Conservation (phyloP, 2,113 vertebrate species). For the Nannospalax galili region DNA sequence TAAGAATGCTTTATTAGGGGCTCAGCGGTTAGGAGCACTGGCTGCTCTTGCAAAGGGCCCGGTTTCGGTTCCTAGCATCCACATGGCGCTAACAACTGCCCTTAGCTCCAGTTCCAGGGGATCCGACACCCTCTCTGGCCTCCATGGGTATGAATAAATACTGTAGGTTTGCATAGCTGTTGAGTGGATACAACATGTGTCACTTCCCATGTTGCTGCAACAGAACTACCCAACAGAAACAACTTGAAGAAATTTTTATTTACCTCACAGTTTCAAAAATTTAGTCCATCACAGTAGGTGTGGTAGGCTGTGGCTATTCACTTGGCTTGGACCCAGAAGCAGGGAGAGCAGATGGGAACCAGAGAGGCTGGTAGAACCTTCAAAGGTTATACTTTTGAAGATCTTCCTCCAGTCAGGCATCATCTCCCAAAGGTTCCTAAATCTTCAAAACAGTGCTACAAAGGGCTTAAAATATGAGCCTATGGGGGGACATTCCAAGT, state of each 20-base stretch:
- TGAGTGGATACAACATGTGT: neutral
- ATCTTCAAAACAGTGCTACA: neutral
- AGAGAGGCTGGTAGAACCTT: neutral
- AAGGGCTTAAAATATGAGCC: too few relatives aligned
- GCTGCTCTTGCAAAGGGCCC: too few relatives aligned
- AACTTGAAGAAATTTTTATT: neutral
- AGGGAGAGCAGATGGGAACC: neutral
- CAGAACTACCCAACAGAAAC: neutral
- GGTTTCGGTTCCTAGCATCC: too few relatives aligned
- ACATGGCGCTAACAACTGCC: too few relatives aligned
- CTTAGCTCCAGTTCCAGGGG: too few relatives aligned
- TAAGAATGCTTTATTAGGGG: too few relatives aligned
- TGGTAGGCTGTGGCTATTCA: neutral
- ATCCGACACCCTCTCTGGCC: too few relatives aligned
- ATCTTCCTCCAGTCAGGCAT: neutral
- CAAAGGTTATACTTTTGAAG: neutral
- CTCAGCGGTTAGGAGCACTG: too few relatives aligned
- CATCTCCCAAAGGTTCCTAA: neutral
- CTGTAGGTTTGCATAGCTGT: neutral
- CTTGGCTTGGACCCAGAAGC: neutral
- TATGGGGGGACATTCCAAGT: neutral
- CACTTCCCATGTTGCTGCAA: neutral
- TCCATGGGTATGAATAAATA: neutral
- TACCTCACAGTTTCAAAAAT: neutral
- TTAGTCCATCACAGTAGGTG: neutral